phyloP scores from a whole-genome alignment of 1,140 invertebrate genomes.

The Ephestia elutella region DNA sequence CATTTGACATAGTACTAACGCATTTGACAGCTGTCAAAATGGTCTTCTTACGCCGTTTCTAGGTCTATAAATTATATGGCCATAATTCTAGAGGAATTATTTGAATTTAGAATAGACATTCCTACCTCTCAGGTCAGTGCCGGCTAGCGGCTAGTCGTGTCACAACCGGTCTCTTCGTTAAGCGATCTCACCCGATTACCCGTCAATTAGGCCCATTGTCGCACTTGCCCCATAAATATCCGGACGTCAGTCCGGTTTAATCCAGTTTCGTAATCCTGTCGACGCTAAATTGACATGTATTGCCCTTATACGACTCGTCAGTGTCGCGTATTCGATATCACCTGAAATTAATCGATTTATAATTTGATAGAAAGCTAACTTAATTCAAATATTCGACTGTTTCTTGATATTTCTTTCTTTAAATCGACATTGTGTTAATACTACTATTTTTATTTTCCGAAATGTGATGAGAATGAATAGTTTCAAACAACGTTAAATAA shows the following conservation, averaged over 20 bases:
- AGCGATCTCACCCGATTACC: slow-evolving; percentile 46
- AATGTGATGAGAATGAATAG: no score
- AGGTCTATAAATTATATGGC: no score
- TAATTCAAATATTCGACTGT: no score
- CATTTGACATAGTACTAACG: no score
- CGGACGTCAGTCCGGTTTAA: slow-evolving; percentile 30
- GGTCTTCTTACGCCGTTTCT: no score
- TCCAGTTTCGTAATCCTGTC: slow-evolving; percentile 14
- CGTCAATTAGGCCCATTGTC: slow-evolving; percentile 63
- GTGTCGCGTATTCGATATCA: slow-evolving; percentile 18
- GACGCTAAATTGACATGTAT: slow-evolving; percentile 27
- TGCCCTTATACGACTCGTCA: slow-evolving; percentile 35
- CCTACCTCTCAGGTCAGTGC: neutral
- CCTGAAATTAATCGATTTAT: slow-evolving; percentile 8
- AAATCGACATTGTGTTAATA: no score
- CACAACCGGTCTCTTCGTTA: slow-evolving; percentile 44
- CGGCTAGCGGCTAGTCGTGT: slow-evolving; percentile 15
- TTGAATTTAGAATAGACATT: neutral
- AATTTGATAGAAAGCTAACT: slow-evolving; percentile 7
- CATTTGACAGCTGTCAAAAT: no score
- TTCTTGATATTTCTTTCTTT: no score
- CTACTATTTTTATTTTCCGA: no score
- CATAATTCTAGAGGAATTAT: neutral
- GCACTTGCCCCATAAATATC: slow-evolving; percentile 43
- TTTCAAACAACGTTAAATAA: no score